phyloP scores from a whole-genome alignment of 2,888 invertebrate genomes.

The Abscondita cerata region DNA sequence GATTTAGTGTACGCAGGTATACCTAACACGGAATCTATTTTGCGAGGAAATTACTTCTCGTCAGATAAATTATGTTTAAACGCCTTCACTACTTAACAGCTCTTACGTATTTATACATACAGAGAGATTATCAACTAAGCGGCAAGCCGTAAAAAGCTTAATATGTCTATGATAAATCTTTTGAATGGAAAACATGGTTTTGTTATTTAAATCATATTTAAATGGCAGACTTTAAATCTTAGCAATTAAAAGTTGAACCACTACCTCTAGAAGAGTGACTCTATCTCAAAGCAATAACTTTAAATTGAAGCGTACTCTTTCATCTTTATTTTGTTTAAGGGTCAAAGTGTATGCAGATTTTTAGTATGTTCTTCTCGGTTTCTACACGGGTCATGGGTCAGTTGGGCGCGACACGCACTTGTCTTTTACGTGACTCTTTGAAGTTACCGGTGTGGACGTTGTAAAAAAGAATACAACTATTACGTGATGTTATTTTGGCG shows the following conservation, averaged over 20 bases:
- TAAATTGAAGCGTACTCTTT: neutral
- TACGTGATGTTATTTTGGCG: constrained; percentile 30
- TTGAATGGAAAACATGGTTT: constrained; percentile 18
- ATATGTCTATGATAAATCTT: constrained; percentile 18
- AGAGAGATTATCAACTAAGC: constrained; percentile 9
- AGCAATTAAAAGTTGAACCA: too few relatives aligned
- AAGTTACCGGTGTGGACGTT: constrained; percentile 42
- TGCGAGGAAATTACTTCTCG: constrained; percentile 5
- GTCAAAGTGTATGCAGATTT: constrained; percentile 50
- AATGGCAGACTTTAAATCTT: neutral
- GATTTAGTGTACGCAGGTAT: constrained; percentile 23
- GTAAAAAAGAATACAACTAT: constrained; percentile 24
- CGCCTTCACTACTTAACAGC: constrained; percentile 1
- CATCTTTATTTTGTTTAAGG: neutral
- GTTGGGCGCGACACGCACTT: constrained; percentile 55
- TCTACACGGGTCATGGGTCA: constrained; percentile 50
- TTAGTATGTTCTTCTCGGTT: constrained; percentile 50
- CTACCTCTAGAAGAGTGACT: too few relatives aligned
- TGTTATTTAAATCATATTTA: constrained; percentile 26
- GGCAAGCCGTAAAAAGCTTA: constrained; percentile 11
- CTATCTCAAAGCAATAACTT: neutral
- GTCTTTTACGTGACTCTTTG: constrained; percentile 54
- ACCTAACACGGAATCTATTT: constrained; percentile 3
- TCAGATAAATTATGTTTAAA: neutral
- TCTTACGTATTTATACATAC: neutral